These are phyloP conservation scores for Dryomyza anilis DNA, from an alignment of 2,888 invertebrate genomes.

Conservation along the genomic window DNA sequence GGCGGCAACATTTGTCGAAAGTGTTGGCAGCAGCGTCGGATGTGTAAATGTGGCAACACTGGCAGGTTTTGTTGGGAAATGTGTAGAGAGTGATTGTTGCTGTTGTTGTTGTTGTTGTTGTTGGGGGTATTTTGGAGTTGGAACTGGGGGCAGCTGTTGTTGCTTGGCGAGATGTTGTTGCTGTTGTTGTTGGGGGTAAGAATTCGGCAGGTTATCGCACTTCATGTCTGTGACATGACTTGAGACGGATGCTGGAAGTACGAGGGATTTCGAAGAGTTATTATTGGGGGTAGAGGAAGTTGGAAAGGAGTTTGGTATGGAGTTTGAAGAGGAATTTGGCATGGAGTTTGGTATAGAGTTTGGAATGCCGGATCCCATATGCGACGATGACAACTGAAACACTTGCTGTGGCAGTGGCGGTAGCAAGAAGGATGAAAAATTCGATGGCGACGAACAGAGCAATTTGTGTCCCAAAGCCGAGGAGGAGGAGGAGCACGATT, in stretches of 20 bases:
- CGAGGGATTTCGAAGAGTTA: too few relatives aligned
- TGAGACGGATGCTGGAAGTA: too few relatives aligned
- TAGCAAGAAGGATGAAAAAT: conserved; percentile 31
- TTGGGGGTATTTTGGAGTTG: not conserved
- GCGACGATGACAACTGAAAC: conserved; percentile 20
- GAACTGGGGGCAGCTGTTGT: not conserved
- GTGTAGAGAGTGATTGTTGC: conserved; percentile 1
- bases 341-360: too few relatives aligned
- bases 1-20: conserved; percentile 23
- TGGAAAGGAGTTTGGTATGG: too few relatives aligned
- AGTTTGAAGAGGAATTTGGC: too few relatives aligned
- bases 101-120: conserved; percentile 3
- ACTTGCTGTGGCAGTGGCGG: conserved; percentile 32
- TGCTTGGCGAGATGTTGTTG: conserved; percentile 21
- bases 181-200: not conserved
- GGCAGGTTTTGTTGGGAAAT: not conserved
- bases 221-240: too few relatives aligned
- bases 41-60: not conserved
- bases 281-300: too few relatives aligned
- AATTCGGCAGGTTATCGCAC: not conserved
- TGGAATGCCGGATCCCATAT: too few relatives aligned
- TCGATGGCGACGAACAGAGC: conserved; percentile 33
- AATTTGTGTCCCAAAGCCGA: too few relatives aligned
- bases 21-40: conserved; percentile 23
- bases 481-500: too few relatives aligned